Base-by-base conservation (phyloP, 2,797 vertebrate species). In the Hemibagrus guttatus region DNA sequence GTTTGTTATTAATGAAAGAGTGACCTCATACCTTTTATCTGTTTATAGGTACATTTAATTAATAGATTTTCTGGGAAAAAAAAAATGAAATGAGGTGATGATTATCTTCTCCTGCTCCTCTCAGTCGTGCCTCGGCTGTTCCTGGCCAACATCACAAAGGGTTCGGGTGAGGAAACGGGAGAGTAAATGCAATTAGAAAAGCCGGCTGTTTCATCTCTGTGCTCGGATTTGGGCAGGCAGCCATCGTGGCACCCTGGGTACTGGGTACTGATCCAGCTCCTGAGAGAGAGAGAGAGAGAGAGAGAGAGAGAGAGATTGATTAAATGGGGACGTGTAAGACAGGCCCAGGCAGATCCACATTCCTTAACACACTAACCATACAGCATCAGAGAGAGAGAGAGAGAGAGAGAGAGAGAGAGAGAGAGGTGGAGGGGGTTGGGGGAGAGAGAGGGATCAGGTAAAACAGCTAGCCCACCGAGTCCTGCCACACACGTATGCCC, bases 401-500 rank as follows among this genome's bases (percentile, higher is more conserved):
- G 83, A 76, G 31, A 64, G 39, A 42, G 58, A 87, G 79, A 89
- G 80, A 69, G 83, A 74, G 64, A 81, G 61, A 87, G 81, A 78
- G 74, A 83, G 81, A 71, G 6, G 49, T 49, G 64, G 42, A 64
- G 75, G 75, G 61, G 84, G 85, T 68, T 83, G 85, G 81, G 74
- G 61, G 85, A 76, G 84, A 83, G 28, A 75, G 74, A 86, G 74
- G 87, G 86, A 68, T 63, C 71, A 90, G 90, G 89, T 92, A 87
- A 94, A 95, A 95, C 95, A 96, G 95, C 95, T 95, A 93, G 94
- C 93, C 54, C 93, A 93, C 85, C 79, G 92, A 91, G 94, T 92
- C 93, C 93, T 92, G 92, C 94, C 92, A 92, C 93, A 92, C 88
- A 91, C 88, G 91, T 94, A 94, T 95, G 95, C 95, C 94, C 95